A percentile compares a stretch with the other conserved stretches of the same genome.
Evolutionary conservation across 2,797 vertebrate genomes (phyloP).

Genomic region (Protosalanx chinensis): DNA sequence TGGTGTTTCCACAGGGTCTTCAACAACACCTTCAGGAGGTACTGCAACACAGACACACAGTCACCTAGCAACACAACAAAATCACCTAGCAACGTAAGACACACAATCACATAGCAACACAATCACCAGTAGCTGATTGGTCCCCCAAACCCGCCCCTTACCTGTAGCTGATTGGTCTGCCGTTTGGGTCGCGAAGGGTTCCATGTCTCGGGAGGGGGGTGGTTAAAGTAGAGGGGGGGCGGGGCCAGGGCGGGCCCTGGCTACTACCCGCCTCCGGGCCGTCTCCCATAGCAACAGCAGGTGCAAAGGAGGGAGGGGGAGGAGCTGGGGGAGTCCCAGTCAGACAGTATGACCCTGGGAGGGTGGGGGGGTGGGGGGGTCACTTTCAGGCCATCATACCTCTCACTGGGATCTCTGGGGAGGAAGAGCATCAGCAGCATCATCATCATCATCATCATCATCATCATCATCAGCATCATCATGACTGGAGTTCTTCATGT

Average conservation of each 20-base stretch:
- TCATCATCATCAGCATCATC: background rate
- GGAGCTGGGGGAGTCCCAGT: slow-evolving; percentile 41
- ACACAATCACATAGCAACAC: background rate
- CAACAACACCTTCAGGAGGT: slow-evolving; percentile 86
- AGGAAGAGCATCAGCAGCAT: slow-evolving; percentile 3
- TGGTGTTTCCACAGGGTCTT: slow-evolving; percentile 93
- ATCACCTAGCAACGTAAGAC: no score
- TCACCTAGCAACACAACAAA: background rate
- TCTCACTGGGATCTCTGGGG: slow-evolving; percentile 76
- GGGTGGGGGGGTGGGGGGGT: slow-evolving; percentile 82
- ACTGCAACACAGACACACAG: slow-evolving; percentile 65
- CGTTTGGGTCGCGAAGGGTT: slow-evolving; percentile 82
- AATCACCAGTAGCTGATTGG: background rate
- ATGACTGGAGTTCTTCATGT: background rate
- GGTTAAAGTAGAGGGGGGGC: slow-evolving; percentile 70
- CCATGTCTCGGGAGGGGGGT: slow-evolving; percentile 77
- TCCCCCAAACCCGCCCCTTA: slow-evolving; percentile 14
- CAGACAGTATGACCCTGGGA: slow-evolving; percentile 79
- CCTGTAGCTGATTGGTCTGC: slow-evolving; percentile 88
- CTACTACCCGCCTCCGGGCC: slow-evolving; percentile 80
- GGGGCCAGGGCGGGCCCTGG: slow-evolving; percentile 72
- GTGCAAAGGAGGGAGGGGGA: slow-evolving; percentile 15
- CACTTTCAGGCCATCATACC: slow-evolving; percentile 88
- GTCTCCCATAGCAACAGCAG: slow-evolving; percentile 81
- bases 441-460: background rate